Percentiles rank a stretch among this genome's conserved stretches.
These are phyloP conservation scores for Pterostichus madidus DNA, from an alignment of 2,888 invertebrate genomes.

Conservation along the genomic window DNA sequence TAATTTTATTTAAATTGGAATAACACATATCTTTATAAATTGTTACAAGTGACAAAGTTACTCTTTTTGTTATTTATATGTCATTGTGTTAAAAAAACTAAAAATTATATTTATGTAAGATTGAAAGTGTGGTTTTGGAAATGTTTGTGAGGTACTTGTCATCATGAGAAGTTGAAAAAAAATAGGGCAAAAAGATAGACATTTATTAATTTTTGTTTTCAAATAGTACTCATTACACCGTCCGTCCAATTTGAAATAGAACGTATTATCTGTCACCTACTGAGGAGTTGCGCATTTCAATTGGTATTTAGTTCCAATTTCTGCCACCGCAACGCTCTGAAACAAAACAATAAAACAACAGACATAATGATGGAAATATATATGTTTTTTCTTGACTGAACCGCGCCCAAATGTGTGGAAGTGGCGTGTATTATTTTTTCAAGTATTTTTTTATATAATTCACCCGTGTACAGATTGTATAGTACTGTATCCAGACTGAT, in stretches of 20 bases:
- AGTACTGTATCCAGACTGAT: slow-evolving; percentile 47
- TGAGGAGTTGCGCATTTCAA: background rate
- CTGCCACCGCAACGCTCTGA: slow-evolving; percentile 21
- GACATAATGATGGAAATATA: background rate
- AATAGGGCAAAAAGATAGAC: slow-evolving; percentile 40
- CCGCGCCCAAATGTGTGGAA: background rate
- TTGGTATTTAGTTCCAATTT: slow-evolving; percentile 24
- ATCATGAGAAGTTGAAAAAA: background rate
- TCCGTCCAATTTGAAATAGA: slow-evolving; percentile 59
- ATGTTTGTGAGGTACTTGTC: slow-evolving; percentile 21
- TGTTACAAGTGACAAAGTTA: too few relatives aligned
- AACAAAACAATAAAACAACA: slow-evolving; percentile 8
- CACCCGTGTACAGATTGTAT: slow-evolving; percentile 46
- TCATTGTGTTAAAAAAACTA: too few relatives aligned
- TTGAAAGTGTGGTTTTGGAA: too few relatives aligned
- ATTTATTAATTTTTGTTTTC: slow-evolving; percentile 39
- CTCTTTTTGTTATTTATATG: too few relatives aligned
- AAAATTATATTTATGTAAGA: too few relatives aligned
- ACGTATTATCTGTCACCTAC: slow-evolving; percentile 19
- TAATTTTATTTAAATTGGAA: too few relatives aligned
- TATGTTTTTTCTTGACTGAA: slow-evolving; percentile 28
- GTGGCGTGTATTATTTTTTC: slow-evolving; percentile 1
- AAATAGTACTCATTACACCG: slow-evolving; percentile 24
- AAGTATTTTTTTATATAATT: slow-evolving; percentile 18
- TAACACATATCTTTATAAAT: too few relatives aligned